phyloP scores from a whole-genome alignment of 2,888 invertebrate species.

The Cetonia aurata region DNA sequence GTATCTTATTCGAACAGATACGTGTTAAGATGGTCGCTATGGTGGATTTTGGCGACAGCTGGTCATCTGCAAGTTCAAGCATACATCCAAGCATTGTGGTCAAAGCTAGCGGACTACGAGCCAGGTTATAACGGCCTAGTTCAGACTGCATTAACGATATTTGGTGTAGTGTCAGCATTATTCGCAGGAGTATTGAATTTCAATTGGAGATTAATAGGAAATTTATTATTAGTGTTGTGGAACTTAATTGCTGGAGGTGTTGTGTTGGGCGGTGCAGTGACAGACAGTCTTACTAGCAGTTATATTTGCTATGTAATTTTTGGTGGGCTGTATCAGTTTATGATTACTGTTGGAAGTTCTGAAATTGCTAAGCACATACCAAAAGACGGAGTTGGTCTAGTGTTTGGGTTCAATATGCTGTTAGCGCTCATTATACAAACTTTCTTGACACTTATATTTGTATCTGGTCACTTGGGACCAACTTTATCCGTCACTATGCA shows the following conservation, averaged over 20 bases:
- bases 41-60: conserved; percentile 82
- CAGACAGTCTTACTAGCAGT: conserved; percentile 70
- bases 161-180: conserved; percentile 75
- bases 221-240: conserved; percentile 67
- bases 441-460: conserved; percentile 78
- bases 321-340: conserved; percentile 83
- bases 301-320: conserved; percentile 83
- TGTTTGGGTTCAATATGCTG: conserved; percentile 92
- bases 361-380: conserved; percentile 87
- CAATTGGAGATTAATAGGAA: conserved; percentile 66
- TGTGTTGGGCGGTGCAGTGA: conserved; percentile 66
- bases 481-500: conserved; percentile 70
- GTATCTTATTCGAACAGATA: conserved; percentile 72
- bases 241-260: conserved; percentile 71
- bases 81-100: conserved; percentile 90
- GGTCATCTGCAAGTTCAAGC: conserved; percentile 79
- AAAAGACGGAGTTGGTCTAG: conserved; percentile 88
- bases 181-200: conserved; percentile 68
- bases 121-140: conserved; percentile 75
- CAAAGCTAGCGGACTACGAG: conserved; percentile 68
- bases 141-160: conserved; percentile 80
- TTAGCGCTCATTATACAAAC: conserved; percentile 84
- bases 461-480: conserved; percentile 64
- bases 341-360: conserved; percentile 85
- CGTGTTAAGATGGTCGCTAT: conserved; percentile 80